These are phyloP conservation scores for Micronisus gabar DNA, from an alignment of 2,113 vertebrate genomes.

Conservation along the genomic window DNA sequence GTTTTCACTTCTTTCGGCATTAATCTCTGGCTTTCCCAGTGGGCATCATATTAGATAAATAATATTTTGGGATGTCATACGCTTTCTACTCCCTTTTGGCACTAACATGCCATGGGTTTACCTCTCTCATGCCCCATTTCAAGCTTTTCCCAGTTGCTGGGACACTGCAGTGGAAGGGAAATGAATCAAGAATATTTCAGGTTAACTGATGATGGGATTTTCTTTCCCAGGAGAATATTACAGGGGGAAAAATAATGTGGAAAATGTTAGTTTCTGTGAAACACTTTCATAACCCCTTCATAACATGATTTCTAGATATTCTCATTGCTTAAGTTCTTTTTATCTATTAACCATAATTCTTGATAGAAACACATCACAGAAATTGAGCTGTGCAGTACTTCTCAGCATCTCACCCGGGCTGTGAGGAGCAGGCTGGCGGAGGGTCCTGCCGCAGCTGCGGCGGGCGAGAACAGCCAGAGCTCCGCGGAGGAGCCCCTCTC, in stretches of 20 bases:
- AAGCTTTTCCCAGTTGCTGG: background rate
- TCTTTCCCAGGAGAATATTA: background rate
- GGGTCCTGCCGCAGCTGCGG: accelerated
- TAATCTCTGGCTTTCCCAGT: background rate
- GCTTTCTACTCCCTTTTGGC: background rate
- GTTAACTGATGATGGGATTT: background rate
- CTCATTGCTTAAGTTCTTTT: background rate
- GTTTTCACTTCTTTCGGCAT: background rate
- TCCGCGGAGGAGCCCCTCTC: accelerated
- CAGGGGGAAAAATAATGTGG: background rate
- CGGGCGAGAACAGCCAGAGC: background rate
- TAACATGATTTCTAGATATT: background rate
- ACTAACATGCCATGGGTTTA: background rate
- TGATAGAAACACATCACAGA: background rate
- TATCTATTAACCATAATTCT: background rate
- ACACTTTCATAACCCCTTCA: background rate
- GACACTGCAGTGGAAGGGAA: background rate
- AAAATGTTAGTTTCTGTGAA: background rate
- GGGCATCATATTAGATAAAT: background rate
- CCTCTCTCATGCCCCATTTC: background rate
- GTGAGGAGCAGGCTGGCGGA: background rate
- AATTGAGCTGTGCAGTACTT: background rate
- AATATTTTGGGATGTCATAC: background rate
- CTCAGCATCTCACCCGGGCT: background rate
- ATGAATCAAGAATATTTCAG: background rate